These are phyloP conservation scores for Trichomycterus rosablanca DNA, from an alignment of 2,113 vertebrate genomes.

Conservation along the genomic window DNA sequence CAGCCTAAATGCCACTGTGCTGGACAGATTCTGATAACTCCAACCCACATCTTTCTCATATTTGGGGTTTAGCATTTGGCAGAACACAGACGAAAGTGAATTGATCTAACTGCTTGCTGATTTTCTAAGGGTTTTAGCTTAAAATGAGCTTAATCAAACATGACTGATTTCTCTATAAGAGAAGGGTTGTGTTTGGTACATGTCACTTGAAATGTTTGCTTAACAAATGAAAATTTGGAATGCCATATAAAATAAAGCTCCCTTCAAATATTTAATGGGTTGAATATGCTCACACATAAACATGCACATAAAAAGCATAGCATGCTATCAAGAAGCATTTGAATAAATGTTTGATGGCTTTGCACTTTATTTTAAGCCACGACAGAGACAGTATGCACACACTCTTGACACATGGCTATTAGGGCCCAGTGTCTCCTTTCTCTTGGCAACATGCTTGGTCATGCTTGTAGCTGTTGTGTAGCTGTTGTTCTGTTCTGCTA, in stretches of 20 bases:
- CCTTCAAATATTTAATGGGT: conserved; percentile 6
- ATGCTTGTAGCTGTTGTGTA: conserved; percentile 34
- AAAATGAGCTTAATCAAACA: too few species aligned
- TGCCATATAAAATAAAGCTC: background rate
- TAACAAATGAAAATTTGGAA: too few species aligned
- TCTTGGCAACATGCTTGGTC: conserved; percentile 46
- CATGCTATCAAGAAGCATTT: conserved; percentile 35
- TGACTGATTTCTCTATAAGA: too few species aligned
- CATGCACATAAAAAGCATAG: background rate
- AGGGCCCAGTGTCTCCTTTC: conserved; percentile 42
- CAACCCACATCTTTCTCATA: too few species aligned
- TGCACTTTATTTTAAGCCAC: conserved; percentile 57
- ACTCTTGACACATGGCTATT: conserved; percentile 29
- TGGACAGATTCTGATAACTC: too few species aligned
- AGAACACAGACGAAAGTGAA: too few species aligned
- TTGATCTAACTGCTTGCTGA: too few species aligned
- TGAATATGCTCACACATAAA: background rate
- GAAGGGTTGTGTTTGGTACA: too few species aligned
- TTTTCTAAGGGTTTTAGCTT: too few species aligned
- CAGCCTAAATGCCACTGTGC: too few species aligned
- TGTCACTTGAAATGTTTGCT: too few species aligned
- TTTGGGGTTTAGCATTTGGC: too few species aligned
- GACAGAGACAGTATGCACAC: conserved; percentile 30
- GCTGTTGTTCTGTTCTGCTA: conserved; percentile 19
- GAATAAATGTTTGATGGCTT: conserved; percentile 51